Conservation (phyloP, 2,797 vertebrate genomes). For the Podargus strigoides region DNA sequence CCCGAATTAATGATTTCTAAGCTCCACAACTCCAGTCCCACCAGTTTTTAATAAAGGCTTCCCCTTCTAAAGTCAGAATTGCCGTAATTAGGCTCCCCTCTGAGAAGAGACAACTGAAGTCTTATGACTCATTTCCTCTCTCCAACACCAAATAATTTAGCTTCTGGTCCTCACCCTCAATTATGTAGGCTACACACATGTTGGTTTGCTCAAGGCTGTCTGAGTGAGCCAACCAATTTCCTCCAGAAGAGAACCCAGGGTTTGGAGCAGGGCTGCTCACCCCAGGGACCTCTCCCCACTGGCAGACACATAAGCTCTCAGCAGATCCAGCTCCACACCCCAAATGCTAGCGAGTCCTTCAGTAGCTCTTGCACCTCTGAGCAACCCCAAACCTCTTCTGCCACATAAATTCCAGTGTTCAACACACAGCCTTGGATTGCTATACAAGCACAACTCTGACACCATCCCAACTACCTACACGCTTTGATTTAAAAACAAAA, state of each 20-base stretch:
- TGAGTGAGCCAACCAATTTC: fast-evolving
- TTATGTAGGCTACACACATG: fast-evolving
- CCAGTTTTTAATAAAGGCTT: not conserved
- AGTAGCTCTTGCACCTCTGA: not conserved
- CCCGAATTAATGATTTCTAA: not conserved
- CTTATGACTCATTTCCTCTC: not conserved
- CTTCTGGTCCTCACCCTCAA: not conserved
- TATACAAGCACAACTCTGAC: not conserved
- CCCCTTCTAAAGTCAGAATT: not conserved
- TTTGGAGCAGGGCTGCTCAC: not conserved
- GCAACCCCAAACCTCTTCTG: not conserved
- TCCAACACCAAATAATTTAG: not conserved
- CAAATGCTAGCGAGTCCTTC: not conserved
- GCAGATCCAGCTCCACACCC: not conserved
- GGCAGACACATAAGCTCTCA: not conserved
- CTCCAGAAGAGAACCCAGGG: not conserved
- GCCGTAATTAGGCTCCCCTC: not conserved
- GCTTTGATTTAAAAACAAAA: not conserved
- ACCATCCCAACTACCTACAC: not conserved
- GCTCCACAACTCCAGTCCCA: not conserved
- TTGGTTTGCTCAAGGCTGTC: not conserved
- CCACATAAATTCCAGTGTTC: not conserved
- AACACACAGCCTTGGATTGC: not conserved
- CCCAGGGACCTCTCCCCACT: not conserved
- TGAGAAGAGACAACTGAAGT: not conserved